Base-by-base conservation (phyloP, 2,797 vertebrate genomes). In the Ispidina lecontei region DNA sequence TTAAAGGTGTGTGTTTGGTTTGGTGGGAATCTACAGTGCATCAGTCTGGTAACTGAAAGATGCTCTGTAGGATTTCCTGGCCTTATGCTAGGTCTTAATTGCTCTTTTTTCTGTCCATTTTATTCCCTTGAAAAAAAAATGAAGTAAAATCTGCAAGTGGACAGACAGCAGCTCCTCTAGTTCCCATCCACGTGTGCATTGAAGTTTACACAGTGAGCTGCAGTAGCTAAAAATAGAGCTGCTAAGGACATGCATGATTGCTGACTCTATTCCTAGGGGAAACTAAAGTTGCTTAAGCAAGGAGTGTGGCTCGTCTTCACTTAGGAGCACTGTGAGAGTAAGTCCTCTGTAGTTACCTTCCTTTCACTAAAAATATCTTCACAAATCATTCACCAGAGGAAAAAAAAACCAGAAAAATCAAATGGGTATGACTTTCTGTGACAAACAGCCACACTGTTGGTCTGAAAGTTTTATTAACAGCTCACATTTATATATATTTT, bases 381-480 rank as follows among this genome's bases (percentile, higher is more conserved):
- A 64, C 37, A 14, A 51, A 23, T 26, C 47, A 68, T 75, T 94
- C 82, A 68, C 69, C 41, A 71, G 78, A 76, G 52, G 44, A 72
- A 64, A 72, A 64, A 79, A 87, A 2, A 14, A 33, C 28, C 51
- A 11, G 58, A 46, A 54, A 75, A 84, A 72, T 85, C 65, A 89
- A 90, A 28, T 18, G 76, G 56, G n/a, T 75, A 19, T 78, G 93
- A 15, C 89, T 96, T 90, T 91, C 78, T 78, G 26, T 75, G 74
- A 79, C 86, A 96, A 65, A 92, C 25, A 74, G 64, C 77, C 90
- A 43, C 65, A 4, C 62, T 95, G 90, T 87, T 96, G 93, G 90
- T 91, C 95, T 96, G 88, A 91, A 97, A 96, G 92, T 97, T 98
- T 98, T 97, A 97, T 96, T 97, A 97, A 96, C 94, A 96, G 93